phyloP scores from a whole-genome alignment of 2,797 vertebrate species.

The Catostomus latipinnis region DNA sequence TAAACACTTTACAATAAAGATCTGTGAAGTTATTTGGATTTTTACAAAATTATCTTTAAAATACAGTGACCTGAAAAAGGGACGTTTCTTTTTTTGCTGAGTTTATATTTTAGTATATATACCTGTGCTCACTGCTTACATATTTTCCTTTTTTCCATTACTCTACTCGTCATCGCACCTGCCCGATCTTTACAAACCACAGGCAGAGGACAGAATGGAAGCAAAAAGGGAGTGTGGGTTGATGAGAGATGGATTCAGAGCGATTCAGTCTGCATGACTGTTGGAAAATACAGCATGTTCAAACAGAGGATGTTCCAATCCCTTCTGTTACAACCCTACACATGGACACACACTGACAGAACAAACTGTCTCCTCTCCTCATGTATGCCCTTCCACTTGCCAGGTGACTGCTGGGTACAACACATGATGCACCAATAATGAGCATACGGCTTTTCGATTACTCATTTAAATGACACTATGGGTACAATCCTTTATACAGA shows the following conservation, averaged over 20 bases:
- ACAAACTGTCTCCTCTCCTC: slow-evolving; percentile 64
- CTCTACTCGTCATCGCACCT: slow-evolving; percentile 52
- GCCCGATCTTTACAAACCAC: slow-evolving; percentile 44
- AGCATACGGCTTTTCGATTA: slow-evolving; percentile 52
- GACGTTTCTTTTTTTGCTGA: too few species aligned
- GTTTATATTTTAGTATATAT: too few species aligned
- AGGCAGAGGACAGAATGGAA: slow-evolving; percentile 35
- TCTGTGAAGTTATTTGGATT: too few species aligned
- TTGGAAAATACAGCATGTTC: slow-evolving; percentile 72
- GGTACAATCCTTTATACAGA: slow-evolving; percentile 52
- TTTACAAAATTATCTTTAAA: too few species aligned
- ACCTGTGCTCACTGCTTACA: slow-evolving; percentile 51
- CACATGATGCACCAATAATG: slow-evolving; percentile 49
- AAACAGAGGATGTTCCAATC: slow-evolving; percentile 72
- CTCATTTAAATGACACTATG: slow-evolving; percentile 62
- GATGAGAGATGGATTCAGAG: neutral
- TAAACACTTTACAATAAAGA: too few species aligned
- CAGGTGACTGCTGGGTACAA: slow-evolving; percentile 50
- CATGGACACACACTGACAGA: slow-evolving; percentile 61
- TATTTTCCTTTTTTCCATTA: neutral
- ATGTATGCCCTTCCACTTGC: slow-evolving; percentile 53
- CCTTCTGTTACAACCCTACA: slow-evolving; percentile 65
- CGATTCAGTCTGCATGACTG: slow-evolving; percentile 67
- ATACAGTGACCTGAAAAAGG: too few species aligned
- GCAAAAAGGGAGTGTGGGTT: slow-evolving; percentile 28